phyloP scores from a whole-genome alignment of 2,888 invertebrate species.

The Labia minor region DNA sequence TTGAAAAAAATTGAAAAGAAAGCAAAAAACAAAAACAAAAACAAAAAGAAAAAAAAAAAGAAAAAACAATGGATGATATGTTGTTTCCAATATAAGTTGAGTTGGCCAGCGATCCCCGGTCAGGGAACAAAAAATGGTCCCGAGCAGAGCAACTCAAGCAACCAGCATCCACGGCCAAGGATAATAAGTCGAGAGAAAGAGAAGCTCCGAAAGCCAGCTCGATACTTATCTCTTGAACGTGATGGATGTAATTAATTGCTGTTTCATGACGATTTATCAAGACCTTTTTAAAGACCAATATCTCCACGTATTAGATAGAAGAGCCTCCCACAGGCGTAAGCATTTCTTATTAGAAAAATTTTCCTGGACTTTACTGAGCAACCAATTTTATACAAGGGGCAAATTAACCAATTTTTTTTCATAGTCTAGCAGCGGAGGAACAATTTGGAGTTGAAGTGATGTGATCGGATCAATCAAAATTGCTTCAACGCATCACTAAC shows the following conservation, averaged over 20 bases:
- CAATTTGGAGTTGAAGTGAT: no score
- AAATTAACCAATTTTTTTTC: no score
- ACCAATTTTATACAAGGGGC: no score
- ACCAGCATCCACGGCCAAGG: slow-evolving; percentile 5
- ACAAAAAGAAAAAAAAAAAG: background rate
- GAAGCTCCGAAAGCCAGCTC: slow-evolving; percentile 7
- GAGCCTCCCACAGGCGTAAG: slow-evolving; percentile 1
- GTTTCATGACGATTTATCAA: slow-evolving; percentile 20
- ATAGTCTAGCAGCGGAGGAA: no score
- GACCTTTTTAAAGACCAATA: slow-evolving; percentile 18
- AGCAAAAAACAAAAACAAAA: background rate
- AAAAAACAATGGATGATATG: slow-evolving; percentile 13
- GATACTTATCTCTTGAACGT: slow-evolving; percentile 21
- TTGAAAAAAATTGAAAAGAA: background rate
- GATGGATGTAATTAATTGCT: slow-evolving; percentile 25
- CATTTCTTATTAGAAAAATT: background rate
- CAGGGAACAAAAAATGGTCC: background rate
- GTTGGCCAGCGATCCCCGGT: background rate
- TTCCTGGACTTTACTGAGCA: no score
- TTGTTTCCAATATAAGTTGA: slow-evolving; percentile 7
- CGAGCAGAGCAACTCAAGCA: background rate
- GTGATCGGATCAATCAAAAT: no score
- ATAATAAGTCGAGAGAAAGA: slow-evolving; percentile 8
- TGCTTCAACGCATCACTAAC: no score
- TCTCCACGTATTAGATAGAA: slow-evolving; percentile 7